Base-by-base conservation (phyloP, 2,113 vertebrate species). In the Eleginops maclovinus region DNA sequence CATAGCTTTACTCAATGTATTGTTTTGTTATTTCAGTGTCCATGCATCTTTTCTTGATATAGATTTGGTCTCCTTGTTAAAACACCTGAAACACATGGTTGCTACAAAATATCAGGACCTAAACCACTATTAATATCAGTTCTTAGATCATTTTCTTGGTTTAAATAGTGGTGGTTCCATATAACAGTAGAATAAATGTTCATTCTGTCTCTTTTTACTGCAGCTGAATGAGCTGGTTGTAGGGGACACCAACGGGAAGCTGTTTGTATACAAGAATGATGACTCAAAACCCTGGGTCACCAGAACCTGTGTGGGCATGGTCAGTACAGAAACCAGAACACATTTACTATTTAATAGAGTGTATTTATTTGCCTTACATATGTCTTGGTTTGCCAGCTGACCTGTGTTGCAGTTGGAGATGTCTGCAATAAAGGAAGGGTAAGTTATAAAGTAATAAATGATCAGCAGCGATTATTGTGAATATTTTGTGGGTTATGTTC, bases 361-460 rank as follows among this genome's bases (percentile, higher is more conserved):
- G 3, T 0, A 11, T 60, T 14, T 59, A 31, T 58, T 26, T 53
- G 6, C 16, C 2, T 15, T 22, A 31, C 88, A 0, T 31, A 19
- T 19, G 8, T 63, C n/a, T 41, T 63, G 3, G 62, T 88, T 68
- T 87, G 94, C 89, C 93, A 99, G 98, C 93, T 99, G 81, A 99
- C 98, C 0, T 99, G 98, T 4, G 97, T 99, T 44, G 95, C 96
- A 0, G 95, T 99, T 50, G 98, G 98, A 89, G 97, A 99, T 41
- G 88, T 99, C 2, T 98, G 97, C 90, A 99, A 98, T 78, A 98
- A 95, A 94, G 97, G 97, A 82, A 98, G 96, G 96, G 98, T 98
- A 91, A 92, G 77, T 66, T 16, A 24, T 21, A 0, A 55, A 62
- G 40, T 0, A 3, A 15, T 0, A 6, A 31, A 17, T 16, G 13